Evolutionary conservation across 2,888 invertebrate species (phyloP).

Genomic region (Alitta virens): DNA sequence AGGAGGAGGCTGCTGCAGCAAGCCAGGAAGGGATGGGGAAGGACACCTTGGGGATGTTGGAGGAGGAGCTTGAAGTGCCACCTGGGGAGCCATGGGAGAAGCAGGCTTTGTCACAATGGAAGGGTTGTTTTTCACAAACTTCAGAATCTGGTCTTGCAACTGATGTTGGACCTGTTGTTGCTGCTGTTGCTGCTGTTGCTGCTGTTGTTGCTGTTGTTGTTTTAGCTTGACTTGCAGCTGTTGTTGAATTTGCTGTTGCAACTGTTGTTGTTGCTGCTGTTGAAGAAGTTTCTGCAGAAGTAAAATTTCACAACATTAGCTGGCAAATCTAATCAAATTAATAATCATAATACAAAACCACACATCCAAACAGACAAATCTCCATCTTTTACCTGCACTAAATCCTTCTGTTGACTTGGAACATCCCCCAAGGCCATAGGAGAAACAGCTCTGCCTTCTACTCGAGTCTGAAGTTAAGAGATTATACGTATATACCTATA

Average conservation of each 20-base stretch:
- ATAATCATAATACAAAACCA: no score
- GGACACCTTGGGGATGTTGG: constrained; percentile 21
- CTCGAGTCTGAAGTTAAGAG: neutral
- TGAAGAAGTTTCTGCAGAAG: constrained; percentile 40
- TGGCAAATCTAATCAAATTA: neutral
- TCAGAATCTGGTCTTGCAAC: constrained; percentile 39
- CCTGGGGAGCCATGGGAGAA: constrained; percentile 41
- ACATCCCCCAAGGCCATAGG: constrained; percentile 3
- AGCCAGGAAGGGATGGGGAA: constrained; percentile 23
- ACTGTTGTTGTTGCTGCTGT: constrained; percentile 23
- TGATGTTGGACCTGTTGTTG: constrained; percentile 7
- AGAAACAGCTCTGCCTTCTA: constrained; percentile 17
- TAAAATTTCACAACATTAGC: neutral
- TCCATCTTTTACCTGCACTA: constrained; percentile 2
- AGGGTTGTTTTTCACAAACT: constrained; percentile 50
- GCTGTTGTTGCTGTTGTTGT: constrained; percentile 26
- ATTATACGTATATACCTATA: no score
- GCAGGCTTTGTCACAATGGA: constrained; percentile 50
- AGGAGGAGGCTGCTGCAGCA: constrained; percentile 34
- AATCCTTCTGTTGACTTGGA: constrained; percentile 12
- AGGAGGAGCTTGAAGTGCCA: constrained; percentile 14
- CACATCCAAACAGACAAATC: neutral
- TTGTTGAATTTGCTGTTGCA: constrained; percentile 5
- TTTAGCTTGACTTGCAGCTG: constrained; percentile 18
- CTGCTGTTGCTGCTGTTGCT: constrained; percentile 48